These are phyloP conservation scores for Pyrgilauda ruficollis DNA, from an alignment of 2,113 vertebrate species.

Conservation along the genomic window DNA sequence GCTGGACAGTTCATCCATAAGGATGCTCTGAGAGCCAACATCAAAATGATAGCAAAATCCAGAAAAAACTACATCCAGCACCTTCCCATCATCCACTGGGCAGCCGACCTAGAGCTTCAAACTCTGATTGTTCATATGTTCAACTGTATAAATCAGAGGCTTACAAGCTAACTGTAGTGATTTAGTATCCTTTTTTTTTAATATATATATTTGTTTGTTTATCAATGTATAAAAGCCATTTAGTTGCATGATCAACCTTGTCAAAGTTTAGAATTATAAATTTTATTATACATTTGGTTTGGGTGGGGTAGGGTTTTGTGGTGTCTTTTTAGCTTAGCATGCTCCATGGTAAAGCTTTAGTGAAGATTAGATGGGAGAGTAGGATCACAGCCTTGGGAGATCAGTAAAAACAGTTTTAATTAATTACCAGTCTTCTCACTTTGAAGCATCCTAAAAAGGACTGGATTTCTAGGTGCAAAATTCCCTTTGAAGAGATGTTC, in stretches of 20 bases:
- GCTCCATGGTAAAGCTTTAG: not conserved
- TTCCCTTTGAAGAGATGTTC: not conserved
- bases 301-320: accelerated
- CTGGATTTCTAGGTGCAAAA: not conserved
- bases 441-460: constrained; percentile 3
- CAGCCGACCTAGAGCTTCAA: not conserved
- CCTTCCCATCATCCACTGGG: not conserved
- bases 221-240: not conserved
- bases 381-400: not conserved
- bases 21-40: not conserved
- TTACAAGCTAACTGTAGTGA: not conserved
- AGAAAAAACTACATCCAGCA: not conserved
- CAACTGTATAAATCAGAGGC: not conserved
- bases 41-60: not conserved
- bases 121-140: not conserved
- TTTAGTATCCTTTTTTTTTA: not conserved
- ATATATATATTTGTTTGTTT: not conserved
- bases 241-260: not conserved
- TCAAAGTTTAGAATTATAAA: not conserved
- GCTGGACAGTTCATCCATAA: not conserved
- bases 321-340: not conserved
- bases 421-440: not conserved
- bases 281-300: not conserved
- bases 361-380: not conserved
- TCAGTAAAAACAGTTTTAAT: not conserved